Evolutionary conservation across 2,797 vertebrate genomes (phyloP).

Genomic region (Chaenodraco wilsoni): DNA sequence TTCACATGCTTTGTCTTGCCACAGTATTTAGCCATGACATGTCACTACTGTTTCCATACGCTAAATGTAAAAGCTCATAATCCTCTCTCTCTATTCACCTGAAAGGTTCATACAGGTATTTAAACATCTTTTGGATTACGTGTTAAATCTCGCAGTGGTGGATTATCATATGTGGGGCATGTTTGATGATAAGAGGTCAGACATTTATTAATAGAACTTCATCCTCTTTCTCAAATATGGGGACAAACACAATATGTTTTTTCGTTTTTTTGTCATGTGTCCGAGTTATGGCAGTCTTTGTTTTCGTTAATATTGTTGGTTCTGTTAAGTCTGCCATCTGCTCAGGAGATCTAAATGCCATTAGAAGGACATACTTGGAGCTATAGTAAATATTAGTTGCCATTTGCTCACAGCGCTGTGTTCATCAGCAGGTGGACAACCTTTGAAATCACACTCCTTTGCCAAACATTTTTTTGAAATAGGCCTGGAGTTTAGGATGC

Average conservation of each 20-base stretch:
- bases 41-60: slow-evolving; percentile 18
- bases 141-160: slow-evolving; percentile 13
- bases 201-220: slow-evolving; percentile 6
- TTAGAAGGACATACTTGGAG: slow-evolving; percentile 49
- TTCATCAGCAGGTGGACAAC: slow-evolving; percentile 18
- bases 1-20: too few species aligned
- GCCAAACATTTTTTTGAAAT: neutral
- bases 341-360: slow-evolving; percentile 43
- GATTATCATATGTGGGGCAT: slow-evolving; percentile 28
- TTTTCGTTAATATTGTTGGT: slow-evolving; percentile 23
- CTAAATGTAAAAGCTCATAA: slow-evolving; percentile 38
- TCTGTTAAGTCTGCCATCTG: slow-evolving; percentile 56
- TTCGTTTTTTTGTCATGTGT: neutral
- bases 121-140: slow-evolving; percentile 40
- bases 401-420: slow-evolving; percentile 20
- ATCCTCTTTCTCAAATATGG: neutral
- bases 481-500: slow-evolving; percentile 7
- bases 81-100: slow-evolving; percentile 20
- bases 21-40: too few species aligned
- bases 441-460: slow-evolving; percentile 7
- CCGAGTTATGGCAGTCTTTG: slow-evolving; percentile 12
- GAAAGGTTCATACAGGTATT: slow-evolving; percentile 38
- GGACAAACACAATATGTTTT: too few species aligned
- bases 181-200: slow-evolving; percentile 40
- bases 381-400: slow-evolving; percentile 22